Conservation (phyloP, 1,140 invertebrate genomes). For the Drosophila nasuta region DNA sequence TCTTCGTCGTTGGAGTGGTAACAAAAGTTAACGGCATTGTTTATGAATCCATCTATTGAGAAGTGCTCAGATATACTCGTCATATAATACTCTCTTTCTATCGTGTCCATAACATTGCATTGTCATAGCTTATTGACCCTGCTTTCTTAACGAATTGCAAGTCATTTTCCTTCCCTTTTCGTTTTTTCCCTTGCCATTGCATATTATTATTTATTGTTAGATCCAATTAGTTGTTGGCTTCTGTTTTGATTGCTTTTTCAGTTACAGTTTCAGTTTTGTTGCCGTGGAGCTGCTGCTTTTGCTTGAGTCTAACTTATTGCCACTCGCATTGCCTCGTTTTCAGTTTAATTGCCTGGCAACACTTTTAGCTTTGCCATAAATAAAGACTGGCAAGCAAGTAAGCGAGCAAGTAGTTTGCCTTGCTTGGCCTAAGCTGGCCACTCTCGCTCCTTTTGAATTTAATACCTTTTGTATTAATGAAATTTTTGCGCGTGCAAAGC, state of each 20-base stretch:
- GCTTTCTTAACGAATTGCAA: conserved; percentile 16
- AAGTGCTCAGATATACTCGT: conserved; percentile 13
- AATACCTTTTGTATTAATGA: conserved; percentile 71
- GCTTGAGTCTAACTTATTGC: conserved; percentile 23
- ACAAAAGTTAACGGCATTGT: conserved; percentile 55
- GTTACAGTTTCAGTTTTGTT: conserved; percentile 20
- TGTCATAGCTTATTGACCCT: conserved; percentile 26
- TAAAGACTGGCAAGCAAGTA: conserved; percentile 9
- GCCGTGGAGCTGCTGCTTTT: not conserved
- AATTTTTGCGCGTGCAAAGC: conserved; percentile 61
- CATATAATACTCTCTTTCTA: not conserved
- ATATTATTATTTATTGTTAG: not conserved
- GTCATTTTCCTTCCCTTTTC: conserved; percentile 1
- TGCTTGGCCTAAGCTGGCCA: not conserved
- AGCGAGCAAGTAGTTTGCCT: conserved; percentile 3
- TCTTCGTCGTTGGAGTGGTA: conserved; percentile 40
- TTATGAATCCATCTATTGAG: conserved; percentile 44
- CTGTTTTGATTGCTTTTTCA: not conserved
- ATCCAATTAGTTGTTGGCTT: conserved; percentile 12
- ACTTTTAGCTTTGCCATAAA: conserved; percentile 23
- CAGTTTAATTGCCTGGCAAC: conserved; percentile 45
- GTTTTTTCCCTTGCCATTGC: not conserved
- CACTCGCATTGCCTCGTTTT: conserved; percentile 30
- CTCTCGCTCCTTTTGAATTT: conserved; percentile 48
- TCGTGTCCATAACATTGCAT: conserved; percentile 15